Evolutionary conservation across 2,797 vertebrate species (phyloP).

Genomic region (Ataeniobius toweri): DNA sequence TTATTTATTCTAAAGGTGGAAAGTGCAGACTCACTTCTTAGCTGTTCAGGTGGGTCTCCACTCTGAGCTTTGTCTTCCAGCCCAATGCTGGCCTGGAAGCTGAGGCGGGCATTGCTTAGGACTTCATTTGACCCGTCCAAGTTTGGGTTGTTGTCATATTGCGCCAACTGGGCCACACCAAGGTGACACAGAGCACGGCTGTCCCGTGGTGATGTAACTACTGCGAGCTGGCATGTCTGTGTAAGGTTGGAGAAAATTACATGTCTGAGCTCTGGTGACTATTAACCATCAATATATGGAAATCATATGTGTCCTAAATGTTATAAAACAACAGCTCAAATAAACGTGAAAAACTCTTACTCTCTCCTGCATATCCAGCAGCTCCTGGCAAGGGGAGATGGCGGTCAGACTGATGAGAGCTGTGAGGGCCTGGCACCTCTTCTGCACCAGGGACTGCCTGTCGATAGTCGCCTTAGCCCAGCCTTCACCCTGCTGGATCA

Average conservation of each 20-base stretch:
- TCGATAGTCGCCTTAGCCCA: conserved; percentile 5
- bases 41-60: conserved; percentile 62
- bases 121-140: conserved; percentile 43
- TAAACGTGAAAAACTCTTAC: conserved; percentile 27
- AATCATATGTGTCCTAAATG: not conserved
- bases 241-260: not conserved
- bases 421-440: conserved; percentile 60
- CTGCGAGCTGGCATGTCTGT: conserved; percentile 73
- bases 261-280: not conserved
- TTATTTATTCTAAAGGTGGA: not conserved
- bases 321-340: not conserved
- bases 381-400: conserved; percentile 61
- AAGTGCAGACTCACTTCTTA: conserved; percentile 64
- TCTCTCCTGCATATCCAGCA: conserved; percentile 70
- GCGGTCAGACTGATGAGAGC: conserved; percentile 62
- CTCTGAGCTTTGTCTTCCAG: conserved; percentile 63
- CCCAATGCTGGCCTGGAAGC: conserved; percentile 77
- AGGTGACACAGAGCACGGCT: conserved; percentile 69
- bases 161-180: conserved; percentile 73
- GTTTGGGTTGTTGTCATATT: conserved; percentile 63
- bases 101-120: conserved; percentile 64
- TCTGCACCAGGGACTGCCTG: conserved; percentile 61
- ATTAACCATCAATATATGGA: not conserved
- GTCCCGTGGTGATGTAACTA: conserved; percentile 59
- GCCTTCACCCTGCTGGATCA: conserved; percentile 59